Base-by-base conservation (phyloP, 2,888 invertebrate genomes). In the Panzeria rudis region DNA sequence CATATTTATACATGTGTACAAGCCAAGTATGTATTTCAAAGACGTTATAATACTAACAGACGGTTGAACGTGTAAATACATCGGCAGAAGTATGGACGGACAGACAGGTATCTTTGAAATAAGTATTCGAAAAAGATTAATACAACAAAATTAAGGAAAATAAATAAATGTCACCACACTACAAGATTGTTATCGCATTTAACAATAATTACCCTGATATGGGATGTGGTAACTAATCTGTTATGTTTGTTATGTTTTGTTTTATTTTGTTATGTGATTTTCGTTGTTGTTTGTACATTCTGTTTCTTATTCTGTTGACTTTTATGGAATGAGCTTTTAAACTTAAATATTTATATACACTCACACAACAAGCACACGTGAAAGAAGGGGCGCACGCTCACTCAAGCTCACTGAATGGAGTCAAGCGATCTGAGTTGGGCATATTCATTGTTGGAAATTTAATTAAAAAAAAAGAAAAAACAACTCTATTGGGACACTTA, bases 131-230 rank as follows among this genome's bases (percentile, higher is more conserved):
- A 68, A 89, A 92, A 92, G 92, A 92, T 92, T 92, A 92, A 92
- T 92, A 91, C 92, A 90, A 89, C 90, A 88, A 92, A 92, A 92
- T 92, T 92, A 92, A 92, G 92, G 91, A 92, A 92, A 92, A 91
- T 92, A 92, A 92, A 92, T 92, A 92, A 92, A 92, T 92, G 92
- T 92, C 92, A 92, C 90, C 91, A 90, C 89, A 89, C 89, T 91
- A 92, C 92, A 92, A 92, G 92, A 92, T 92, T 91, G 91, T 91
- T 92, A 92, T 92, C 92, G 90, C 90, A 92, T 92, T 92, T 92
- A 92, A 92, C 92, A 92, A 92, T 92, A 92, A 92, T 92, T 92
- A 92, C 92, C 92, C 92, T 92, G 92, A 92, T 92, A 92, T 92
- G 92, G 92, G 92, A 91, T 91, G 91, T 90, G 92, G 91, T 90